These are phyloP conservation scores for Dicentrarchus labrax DNA, from an alignment of 2,113 vertebrate species.

Conservation along the genomic window DNA sequence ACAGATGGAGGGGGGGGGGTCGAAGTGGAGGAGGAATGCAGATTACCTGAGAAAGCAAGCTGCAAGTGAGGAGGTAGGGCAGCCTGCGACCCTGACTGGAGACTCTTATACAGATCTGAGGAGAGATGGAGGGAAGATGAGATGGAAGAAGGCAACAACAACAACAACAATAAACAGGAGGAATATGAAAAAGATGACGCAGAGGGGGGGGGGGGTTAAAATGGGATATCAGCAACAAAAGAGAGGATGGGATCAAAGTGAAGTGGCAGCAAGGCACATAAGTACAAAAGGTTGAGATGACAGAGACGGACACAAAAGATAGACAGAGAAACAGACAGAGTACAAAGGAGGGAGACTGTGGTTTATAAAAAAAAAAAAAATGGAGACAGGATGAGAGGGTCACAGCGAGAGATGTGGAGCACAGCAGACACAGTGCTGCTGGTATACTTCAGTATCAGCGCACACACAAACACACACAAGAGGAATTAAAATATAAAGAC, in stretches of 20 bases:
- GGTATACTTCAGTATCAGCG: background rate
- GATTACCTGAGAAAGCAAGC: slow-evolving; percentile 95
- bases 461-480: slow-evolving; percentile 1
- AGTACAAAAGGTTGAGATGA: slow-evolving; percentile 37
- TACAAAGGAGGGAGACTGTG: slow-evolving; percentile 29
- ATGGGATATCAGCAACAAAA: slow-evolving; percentile 25
- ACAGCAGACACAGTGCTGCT: slow-evolving; percentile 6
- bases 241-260: slow-evolving; percentile 34
- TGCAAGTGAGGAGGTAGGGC: slow-evolving; percentile 96
- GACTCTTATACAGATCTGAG: slow-evolving; percentile 97
- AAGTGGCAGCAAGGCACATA: background rate
- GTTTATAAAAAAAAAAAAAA: slow-evolving; percentile 32
- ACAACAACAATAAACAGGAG: background rate
- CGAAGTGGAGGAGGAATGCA: slow-evolving; percentile 22
- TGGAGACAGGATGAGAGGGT: slow-evolving; percentile 5
- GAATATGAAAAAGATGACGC: background rate
- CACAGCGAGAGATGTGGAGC: slow-evolving; percentile 21
- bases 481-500: background rate
- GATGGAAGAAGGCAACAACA: background rate
- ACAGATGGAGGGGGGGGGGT: slow-evolving; percentile 25
- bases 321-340: background rate
- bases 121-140: slow-evolving; percentile 69
- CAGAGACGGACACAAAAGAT: slow-evolving; percentile 21
- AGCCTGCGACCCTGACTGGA: slow-evolving; percentile 96
- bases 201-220: background rate